Percentiles rank a stretch among this genome's conserved stretches.
Conservation (phyloP, 2,888 invertebrate species). For the Pyralis farinalis region DNA sequence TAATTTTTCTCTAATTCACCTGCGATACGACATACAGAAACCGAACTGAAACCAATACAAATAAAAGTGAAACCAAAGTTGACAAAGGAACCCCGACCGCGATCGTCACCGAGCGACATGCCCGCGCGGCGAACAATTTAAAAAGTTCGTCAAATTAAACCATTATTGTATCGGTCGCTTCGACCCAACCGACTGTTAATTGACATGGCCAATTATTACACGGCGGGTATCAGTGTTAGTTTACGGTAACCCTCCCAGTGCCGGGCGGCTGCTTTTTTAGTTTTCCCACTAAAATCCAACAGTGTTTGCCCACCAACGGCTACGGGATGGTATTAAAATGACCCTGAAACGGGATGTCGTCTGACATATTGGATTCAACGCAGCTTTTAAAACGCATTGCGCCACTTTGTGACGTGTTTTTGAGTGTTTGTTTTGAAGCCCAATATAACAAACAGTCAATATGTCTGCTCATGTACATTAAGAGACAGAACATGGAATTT, state of each 20-base stretch:
- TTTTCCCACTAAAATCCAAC: constrained; percentile 12
- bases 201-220: constrained; percentile 48
- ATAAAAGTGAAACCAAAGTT: too few species aligned
- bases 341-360: constrained; percentile 18
- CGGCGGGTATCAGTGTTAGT: constrained; percentile 45
- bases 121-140: constrained; percentile 26
- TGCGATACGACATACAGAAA: too few species aligned
- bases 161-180: constrained; percentile 25
- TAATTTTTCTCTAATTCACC: too few species aligned
- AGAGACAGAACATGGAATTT: too few species aligned
- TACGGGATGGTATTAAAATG: constrained; percentile 39
- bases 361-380: constrained; percentile 9
- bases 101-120: constrained; percentile 29
- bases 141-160: constrained; percentile 51
- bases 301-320: constrained; percentile 17
- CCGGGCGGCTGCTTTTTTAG: constrained; percentile 21
- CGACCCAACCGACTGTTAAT: constrained; percentile 32
- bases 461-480: too few species aligned
- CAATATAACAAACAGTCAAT: too few species aligned
- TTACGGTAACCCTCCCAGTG: constrained; percentile 32
- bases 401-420: neutral
- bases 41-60: too few species aligned
- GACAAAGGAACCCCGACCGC: neutral
- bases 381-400: neutral
- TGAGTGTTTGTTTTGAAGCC: too few species aligned